Base-by-base conservation (phyloP, 2,797 vertebrate species). In the Pterois miles region DNA sequence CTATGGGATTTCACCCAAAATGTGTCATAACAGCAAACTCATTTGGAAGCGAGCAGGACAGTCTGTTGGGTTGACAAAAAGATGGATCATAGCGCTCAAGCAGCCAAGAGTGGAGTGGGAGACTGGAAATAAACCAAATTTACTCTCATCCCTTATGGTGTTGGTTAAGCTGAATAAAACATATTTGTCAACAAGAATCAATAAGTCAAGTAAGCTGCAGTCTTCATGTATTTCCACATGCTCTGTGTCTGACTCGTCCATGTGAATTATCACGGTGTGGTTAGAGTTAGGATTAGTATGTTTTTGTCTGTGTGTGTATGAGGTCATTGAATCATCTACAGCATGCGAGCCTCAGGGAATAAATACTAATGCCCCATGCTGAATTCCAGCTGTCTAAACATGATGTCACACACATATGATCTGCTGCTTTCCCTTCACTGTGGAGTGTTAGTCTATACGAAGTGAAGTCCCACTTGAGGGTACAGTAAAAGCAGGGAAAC, bases 331-430 rank as follows among this genome's bases (percentile, higher is more conserved):
- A 73, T 80, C 73, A 77, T 71, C 46, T 10, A 3, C 25, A 36
- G 25, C 67, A 33, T 53, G 54, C 40, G 53, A 73, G 78, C 52
- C 68, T 4, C 6, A 50, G 63, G 76, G 50, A 63, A 33, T 46
- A 38, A 64, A 80, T 14, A 4, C 60, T 81, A 74, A 88, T 62
- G 73, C 82, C 10, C 20, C 70, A 71, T 75, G 73, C 71, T 78
- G 58, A 85, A 82, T 59, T 85, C 78, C 88, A 87, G 72, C 90
- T 90, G 88, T 88, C 65, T 59, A 86, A 93, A 90, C 82, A 86
- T 75, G 79, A 84, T 74, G 84, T 89, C 90, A 90, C 18, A 6
- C 12, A 25, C 53, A 59, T 53, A 4, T 50, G 65, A 77, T 81
- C 36, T 57, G 71, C 50, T 77, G 53, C 70, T 58, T 20, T 40